Evolutionary conservation across 2,797 vertebrate species (phyloP).

Genomic region (Fistularia tabacaria): DNA sequence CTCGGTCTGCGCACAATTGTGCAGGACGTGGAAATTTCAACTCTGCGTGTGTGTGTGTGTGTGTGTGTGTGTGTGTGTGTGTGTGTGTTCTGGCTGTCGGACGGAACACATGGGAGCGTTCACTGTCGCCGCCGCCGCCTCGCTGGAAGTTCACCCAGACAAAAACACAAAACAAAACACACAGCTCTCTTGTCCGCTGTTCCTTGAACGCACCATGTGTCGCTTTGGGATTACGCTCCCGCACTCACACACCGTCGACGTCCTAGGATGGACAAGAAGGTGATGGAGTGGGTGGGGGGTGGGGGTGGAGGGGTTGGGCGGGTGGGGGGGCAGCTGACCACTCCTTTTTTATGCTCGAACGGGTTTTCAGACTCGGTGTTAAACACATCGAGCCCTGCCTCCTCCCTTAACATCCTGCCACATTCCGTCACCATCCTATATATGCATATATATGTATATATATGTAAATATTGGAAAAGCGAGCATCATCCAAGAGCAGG

Average conservation of each 20-base stretch:
- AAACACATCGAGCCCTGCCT: too few species aligned
- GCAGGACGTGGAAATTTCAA: too few species aligned
- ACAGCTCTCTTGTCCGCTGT: too few species aligned
- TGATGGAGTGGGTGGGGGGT: neutral
- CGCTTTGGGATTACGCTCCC: too few species aligned
- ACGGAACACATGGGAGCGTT: slow-evolving; percentile 53
- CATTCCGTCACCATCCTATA: neutral
- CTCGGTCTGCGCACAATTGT: too few species aligned
- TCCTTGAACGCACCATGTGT: too few species aligned
- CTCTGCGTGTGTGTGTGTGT: neutral
- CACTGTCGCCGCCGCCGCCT: slow-evolving; percentile 29
- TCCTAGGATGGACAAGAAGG: too few species aligned
- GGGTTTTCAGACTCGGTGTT: too few species aligned
- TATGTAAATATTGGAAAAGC: neutral
- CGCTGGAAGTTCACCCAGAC: slow-evolving; percentile 43
- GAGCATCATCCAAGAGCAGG: too few species aligned
- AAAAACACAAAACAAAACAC: too few species aligned
- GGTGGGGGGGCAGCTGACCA: slow-evolving; percentile 10
- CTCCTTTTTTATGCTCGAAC: slow-evolving; percentile 6
- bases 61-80: neutral
- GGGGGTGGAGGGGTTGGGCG: slow-evolving; percentile 6
- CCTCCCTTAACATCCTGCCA: neutral
- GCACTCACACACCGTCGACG: too few species aligned
- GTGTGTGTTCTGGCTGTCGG: slow-evolving; percentile 48
- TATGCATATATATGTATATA: neutral